Evolutionary conservation across 2,888 invertebrate genomes (phyloP).

Genomic region (Meghimatium bilineatum): DNA sequence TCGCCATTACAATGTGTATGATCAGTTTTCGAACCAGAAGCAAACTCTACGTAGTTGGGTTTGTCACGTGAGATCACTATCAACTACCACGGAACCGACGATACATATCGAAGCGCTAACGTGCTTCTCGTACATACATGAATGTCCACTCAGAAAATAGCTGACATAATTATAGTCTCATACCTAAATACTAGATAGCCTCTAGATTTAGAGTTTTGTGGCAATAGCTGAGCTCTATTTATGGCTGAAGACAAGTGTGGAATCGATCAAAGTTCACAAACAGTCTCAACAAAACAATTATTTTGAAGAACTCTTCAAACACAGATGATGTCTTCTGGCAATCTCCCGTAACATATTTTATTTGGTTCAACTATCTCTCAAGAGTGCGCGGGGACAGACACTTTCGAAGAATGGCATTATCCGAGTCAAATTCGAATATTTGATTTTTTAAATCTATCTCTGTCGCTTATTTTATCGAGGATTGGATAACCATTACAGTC

Average conservation of each 20-base stretch:
- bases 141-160: no score
- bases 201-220: neutral
- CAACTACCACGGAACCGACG: no score
- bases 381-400: neutral
- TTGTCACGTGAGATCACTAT: no score
- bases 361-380: neutral
- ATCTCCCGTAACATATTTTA: neutral
- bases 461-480: neutral
- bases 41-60: no score
- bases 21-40: no score
- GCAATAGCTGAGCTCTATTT: neutral
- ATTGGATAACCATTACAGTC: neutral
- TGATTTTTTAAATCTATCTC: neutral
- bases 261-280: conserved; percentile 15
- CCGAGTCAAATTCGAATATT: neutral
- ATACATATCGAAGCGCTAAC: no score
- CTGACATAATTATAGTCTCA: no score
- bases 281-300: conserved; percentile 18
- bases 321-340: neutral
- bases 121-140: no score
- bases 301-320: conserved; percentile 22
- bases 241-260: neutral
- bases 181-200: neutral
- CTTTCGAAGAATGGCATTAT: neutral
- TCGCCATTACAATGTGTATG: no score